These are phyloP conservation scores for Coccyzus lansbergi DNA, from an alignment of 2,797 vertebrate species.

Conservation along the genomic window DNA sequence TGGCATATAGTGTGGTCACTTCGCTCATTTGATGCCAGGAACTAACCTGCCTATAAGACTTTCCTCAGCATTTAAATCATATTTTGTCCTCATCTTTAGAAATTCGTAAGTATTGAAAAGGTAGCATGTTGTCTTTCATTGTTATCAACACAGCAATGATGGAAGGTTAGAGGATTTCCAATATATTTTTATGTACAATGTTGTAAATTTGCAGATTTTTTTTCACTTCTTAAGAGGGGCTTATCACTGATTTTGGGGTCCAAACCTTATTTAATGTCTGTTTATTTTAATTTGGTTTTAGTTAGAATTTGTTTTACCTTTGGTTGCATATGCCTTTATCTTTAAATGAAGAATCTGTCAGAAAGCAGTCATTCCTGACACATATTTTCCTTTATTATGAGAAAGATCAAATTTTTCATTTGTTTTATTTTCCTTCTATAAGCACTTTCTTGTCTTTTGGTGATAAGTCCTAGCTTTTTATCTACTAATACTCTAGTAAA, in stretches of 20 bases:
- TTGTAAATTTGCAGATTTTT: neutral
- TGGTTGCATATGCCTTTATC: neutral
- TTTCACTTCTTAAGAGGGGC: neutral
- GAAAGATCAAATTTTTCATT: neutral
- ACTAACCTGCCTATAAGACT: neutral
- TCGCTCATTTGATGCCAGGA: neutral
- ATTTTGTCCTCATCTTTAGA: neutral
- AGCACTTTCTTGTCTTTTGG: neutral
- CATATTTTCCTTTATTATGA: neutral
- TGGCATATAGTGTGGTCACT: neutral
- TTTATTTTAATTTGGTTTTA: neutral
- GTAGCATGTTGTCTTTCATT: neutral
- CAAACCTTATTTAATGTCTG: neutral
- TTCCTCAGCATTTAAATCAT: neutral
- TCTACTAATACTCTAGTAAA: neutral
- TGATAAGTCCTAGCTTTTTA: neutral
- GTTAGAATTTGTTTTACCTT: neutral
- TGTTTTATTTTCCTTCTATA: neutral
- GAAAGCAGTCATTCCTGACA: neutral
- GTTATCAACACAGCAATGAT: neutral
- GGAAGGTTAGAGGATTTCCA: neutral
- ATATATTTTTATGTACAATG: neutral
- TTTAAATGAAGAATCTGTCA: neutral
- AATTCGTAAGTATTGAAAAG: neutral
- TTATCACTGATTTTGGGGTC: neutral